Evolutionary conservation across 2,113 vertebrate genomes (phyloP).

Genomic region (Scomber japonicus): DNA sequence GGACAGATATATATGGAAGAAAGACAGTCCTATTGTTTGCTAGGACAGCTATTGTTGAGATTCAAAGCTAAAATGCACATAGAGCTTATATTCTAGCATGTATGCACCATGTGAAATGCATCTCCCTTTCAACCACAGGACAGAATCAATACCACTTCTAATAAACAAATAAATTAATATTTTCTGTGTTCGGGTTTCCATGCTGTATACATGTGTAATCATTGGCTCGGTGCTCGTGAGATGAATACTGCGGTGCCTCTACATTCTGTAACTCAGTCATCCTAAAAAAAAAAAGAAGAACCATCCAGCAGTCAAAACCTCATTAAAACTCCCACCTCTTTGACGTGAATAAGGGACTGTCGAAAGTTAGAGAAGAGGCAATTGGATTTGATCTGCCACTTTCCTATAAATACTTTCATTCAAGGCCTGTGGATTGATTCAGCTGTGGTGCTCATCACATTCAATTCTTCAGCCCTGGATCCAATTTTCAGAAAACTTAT

Average conservation of each 20-base stretch:
- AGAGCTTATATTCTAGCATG: constrained; percentile 2
- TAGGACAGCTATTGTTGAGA: constrained; percentile 11
- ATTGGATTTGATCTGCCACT: constrained; percentile 76
- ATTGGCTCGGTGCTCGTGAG: constrained; percentile 15
- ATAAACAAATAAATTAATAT: neutral
- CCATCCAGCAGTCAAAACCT: constrained; percentile 68
- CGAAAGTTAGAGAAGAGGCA: constrained; percentile 64
- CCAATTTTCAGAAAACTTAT: constrained; percentile 75
- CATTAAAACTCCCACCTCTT: constrained; percentile 71
- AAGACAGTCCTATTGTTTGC: constrained; percentile 30
- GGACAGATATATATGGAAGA: constrained; percentile 7
- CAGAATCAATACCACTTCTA: neutral
- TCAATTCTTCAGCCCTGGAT: constrained; percentile 68
- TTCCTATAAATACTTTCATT: constrained; percentile 72
- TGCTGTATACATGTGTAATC: constrained; percentile 41
- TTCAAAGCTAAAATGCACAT: constrained; percentile 31
- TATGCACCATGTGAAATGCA: neutral
- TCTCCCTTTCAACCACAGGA: constrained; percentile 7
- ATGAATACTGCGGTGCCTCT: constrained; percentile 27
- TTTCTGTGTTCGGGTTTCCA: neutral
- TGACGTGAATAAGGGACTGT: constrained; percentile 62
- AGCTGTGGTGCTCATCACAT: constrained; percentile 63
- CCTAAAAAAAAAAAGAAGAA: constrained; percentile 6
- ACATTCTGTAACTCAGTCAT: constrained; percentile 55
- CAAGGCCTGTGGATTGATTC: constrained; percentile 59